Conservation (phyloP, 2,797 vertebrate species). For the Clarias fuscus region DNA sequence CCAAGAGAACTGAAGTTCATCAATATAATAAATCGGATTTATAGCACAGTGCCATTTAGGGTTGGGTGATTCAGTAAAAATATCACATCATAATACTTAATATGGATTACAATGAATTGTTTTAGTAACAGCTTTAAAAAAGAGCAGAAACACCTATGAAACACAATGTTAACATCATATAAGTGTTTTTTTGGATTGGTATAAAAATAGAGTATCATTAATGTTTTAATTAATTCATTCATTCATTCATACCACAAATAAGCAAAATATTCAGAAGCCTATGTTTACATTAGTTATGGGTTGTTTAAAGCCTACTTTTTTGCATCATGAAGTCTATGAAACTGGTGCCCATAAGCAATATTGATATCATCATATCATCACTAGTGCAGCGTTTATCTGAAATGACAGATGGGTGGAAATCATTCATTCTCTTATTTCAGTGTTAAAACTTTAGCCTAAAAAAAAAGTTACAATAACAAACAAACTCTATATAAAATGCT, state of each 20-base stretch:
- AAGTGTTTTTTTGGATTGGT: neutral
- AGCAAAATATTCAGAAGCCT: neutral
- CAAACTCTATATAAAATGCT: constrained; percentile 13
- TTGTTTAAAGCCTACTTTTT: neutral
- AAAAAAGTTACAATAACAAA: constrained; percentile 47
- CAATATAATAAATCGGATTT: neutral
- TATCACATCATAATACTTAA: neutral
- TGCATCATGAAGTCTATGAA: neutral
- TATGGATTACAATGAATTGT: neutral
- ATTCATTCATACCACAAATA: neutral
- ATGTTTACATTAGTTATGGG: neutral
- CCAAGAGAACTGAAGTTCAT: neutral
- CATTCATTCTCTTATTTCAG: neutral
- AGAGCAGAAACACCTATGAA: neutral
- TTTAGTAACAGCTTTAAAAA: neutral
- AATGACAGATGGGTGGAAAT: neutral
- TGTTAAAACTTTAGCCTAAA: constrained; percentile 24
- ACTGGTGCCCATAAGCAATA: neutral
- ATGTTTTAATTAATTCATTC: neutral
- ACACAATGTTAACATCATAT: neutral
- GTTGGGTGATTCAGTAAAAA: neutral
- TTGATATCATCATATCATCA: neutral
- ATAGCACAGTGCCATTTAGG: constrained; percentile 6
- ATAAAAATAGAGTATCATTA: neutral
- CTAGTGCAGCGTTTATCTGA: neutral